Conservation (phyloP, 2,113 vertebrate species). For the Piaya cayana region DNA sequence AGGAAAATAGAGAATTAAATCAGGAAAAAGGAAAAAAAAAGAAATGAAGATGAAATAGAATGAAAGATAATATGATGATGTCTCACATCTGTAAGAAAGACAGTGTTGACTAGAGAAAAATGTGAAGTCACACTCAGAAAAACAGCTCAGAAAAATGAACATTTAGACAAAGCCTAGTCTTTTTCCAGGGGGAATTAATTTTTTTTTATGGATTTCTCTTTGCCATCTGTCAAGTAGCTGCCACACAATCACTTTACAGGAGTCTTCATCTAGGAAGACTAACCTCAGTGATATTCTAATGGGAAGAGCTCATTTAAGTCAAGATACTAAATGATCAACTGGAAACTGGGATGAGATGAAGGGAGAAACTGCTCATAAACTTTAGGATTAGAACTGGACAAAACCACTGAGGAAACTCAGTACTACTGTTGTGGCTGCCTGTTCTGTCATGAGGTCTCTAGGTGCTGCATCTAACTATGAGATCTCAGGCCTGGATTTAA, state of each 20-base stretch:
- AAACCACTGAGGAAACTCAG: not conserved
- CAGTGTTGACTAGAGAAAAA: not conserved
- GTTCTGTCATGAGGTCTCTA: not conserved
- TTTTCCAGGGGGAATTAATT: not conserved
- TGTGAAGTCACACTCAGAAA: not conserved
- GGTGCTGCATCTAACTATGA: not conserved
- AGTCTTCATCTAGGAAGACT: not conserved
- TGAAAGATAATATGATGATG: not conserved
- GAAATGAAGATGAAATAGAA: not conserved
- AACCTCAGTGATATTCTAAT: not conserved
- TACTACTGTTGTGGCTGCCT: not conserved
- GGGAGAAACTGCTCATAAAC: not conserved
- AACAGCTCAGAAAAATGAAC: not conserved
- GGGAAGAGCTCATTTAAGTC: not conserved
- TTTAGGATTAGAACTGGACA: not conserved
- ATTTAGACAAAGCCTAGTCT: not conserved
- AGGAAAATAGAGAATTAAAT: not conserved
- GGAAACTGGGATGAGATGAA: not conserved
- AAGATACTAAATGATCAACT: not conserved
- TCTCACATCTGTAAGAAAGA: not conserved
- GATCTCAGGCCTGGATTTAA: not conserved
- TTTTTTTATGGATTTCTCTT: not conserved
- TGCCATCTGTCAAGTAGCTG: not conserved
- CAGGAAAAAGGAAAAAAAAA: not conserved
- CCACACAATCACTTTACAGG: not conserved